phyloP scores from a whole-genome alignment of 2,888 invertebrate species.

The Aspidapion aeneum region DNA sequence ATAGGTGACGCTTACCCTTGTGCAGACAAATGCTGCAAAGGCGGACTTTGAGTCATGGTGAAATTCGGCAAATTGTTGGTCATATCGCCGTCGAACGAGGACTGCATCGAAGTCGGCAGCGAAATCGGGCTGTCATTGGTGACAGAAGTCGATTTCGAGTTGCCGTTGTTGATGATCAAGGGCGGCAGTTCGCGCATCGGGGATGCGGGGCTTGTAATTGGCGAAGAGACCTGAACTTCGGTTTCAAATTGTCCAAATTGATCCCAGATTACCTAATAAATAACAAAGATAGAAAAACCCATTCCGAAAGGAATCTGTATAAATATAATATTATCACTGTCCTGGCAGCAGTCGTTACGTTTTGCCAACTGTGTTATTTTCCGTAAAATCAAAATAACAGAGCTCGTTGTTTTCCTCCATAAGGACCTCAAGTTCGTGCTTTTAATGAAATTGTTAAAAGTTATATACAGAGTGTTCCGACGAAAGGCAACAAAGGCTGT shows the following conservation, averaged over 20 bases:
- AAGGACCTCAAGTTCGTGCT: too few species aligned
- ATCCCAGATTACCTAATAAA: background rate
- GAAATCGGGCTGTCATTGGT: slow-evolving; percentile 67
- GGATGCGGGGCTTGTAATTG: slow-evolving; percentile 48
- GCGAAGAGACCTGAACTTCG: slow-evolving; percentile 33
- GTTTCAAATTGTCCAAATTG: background rate
- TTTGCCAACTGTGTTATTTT: too few species aligned
- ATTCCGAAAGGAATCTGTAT: too few species aligned
- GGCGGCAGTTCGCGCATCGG: slow-evolving; percentile 45
- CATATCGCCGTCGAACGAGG: slow-evolving; percentile 75
- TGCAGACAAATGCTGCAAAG: slow-evolving; percentile 33
- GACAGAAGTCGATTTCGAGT: slow-evolving; percentile 39
- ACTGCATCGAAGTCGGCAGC: slow-evolving; percentile 65
- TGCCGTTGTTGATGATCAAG: slow-evolving; percentile 34
- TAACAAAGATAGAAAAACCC: too few species aligned
- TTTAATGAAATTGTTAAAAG: too few species aligned
- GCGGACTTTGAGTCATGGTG: slow-evolving; percentile 39
- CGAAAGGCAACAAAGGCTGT: too few species aligned
- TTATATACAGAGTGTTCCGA: too few species aligned
- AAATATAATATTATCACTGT: too few species aligned
- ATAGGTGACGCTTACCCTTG: slow-evolving; percentile 34
- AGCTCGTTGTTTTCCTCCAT: too few species aligned
- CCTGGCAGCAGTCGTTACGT: too few species aligned
- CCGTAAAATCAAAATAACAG: too few species aligned
- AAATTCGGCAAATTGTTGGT: slow-evolving; percentile 42